Base-by-base conservation (phyloP, 1,140 invertebrate genomes). In the Sminthurinus signatus region DNA sequence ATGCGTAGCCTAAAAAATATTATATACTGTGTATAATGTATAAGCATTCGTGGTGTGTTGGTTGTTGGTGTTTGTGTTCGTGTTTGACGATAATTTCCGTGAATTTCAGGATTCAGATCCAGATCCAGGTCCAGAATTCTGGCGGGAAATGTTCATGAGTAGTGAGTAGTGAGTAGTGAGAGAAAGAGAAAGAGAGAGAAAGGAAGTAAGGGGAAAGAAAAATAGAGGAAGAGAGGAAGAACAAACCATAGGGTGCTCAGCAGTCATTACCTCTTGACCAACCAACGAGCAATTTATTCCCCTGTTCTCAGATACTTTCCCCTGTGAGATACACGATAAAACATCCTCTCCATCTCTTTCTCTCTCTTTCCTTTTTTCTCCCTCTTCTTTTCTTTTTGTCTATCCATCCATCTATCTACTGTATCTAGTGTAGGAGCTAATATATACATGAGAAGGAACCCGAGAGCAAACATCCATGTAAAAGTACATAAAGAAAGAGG, bases 201-300 rank as follows among this genome's bases (percentile, higher is more conserved):
- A 17, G 44, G 32, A 36, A 46, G n/a, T n/a, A 21, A n/a, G 21
- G 15, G 44, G 5, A 17, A 17, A 17, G 36, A 39, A 39, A 17
- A 39, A 17, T 39, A 10, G 36, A 39, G 36, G 44, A 5, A 46
- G 44, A 46, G 44, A 46, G 44, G n/a, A n/a, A n/a, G n/a, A n/a
- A n/a, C n/a, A n/a, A n/a, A 39, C 36, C 36, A 17, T 39, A 17
- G 36, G 36, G 36, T 39, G 36, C 36, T 39, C 36, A 46, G 44
- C 19, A 46, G 5, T 46, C 44, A 46, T 46, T 46, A 46, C 44
- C 44, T 46, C 32, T 46, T 46, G 44, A 46, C 44, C 44, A 46
- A 21, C 44, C 44, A 46, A 46, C 44, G 44, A 46, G 44, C 21
- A 46, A 46, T 46, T 46, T n/a, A 46, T 46, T 19, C 44, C 15